phyloP scores from a whole-genome alignment of 2,888 invertebrate genomes.

The Poecilobothrus nobilitatus region DNA sequence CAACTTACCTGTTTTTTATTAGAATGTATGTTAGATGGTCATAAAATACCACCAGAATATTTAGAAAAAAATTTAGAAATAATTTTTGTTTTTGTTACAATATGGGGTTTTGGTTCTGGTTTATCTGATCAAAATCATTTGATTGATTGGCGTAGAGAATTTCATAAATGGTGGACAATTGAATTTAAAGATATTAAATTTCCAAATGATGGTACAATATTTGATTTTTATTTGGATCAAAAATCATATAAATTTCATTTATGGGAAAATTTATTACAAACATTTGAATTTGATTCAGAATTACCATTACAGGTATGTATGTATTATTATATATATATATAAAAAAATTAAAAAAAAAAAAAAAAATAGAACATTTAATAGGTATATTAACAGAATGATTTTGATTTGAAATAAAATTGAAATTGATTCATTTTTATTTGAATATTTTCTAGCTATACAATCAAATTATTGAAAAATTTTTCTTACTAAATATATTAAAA shows the following conservation, averaged over 20 bases:
- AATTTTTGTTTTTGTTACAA: constrained; percentile 81
- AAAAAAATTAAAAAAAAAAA: too few species aligned
- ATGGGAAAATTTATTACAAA: constrained; percentile 72
- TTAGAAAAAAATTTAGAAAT: constrained; percentile 60
- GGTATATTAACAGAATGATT: neutral
- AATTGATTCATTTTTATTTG: too few species aligned
- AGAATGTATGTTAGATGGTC: constrained; percentile 61
- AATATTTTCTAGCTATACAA: too few species aligned
- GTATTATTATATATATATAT: neutral
- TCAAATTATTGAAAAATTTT: too few species aligned
- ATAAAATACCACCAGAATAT: constrained; percentile 56
- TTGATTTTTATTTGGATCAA: constrained; percentile 81
- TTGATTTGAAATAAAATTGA: neutral
- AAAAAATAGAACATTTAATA: too few species aligned
- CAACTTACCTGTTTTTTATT: constrained; percentile 81
- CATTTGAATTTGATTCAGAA: constrained; percentile 75
- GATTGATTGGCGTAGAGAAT: constrained; percentile 86
- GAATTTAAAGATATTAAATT: constrained; percentile 91
- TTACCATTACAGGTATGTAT: constrained; percentile 68
- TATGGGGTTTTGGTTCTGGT: constrained; percentile 93
- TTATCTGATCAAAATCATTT: constrained; percentile 76
- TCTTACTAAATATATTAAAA: too few species aligned
- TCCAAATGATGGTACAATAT: constrained; percentile 70
- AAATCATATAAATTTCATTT: constrained; percentile 76
- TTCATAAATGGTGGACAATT: constrained; percentile 89